Percentiles rank a stretch among this genome's conserved stretches.
These are phyloP conservation scores for Tetraneura akinire DNA, from an alignment of 1,140 invertebrate species.

Conservation along the genomic window DNA sequence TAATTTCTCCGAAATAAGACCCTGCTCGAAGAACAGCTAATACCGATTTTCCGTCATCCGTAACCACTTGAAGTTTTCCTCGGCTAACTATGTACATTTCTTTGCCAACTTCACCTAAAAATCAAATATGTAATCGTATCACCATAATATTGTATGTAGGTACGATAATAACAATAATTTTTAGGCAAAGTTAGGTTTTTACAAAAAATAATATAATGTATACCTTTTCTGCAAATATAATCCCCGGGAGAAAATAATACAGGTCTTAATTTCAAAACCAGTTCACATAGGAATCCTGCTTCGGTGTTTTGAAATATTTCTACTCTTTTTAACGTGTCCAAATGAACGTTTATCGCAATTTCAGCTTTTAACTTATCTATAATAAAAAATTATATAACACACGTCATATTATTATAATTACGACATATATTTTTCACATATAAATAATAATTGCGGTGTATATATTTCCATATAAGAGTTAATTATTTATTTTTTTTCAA, in stretches of 20 bases:
- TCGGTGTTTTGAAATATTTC: slow-evolving; percentile 99
- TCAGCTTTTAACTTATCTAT: slow-evolving; percentile 95
- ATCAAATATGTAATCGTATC: background rate
- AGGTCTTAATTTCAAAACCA: slow-evolving; percentile 89
- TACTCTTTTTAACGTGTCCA: slow-evolving; percentile 95
- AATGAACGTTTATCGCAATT: slow-evolving; percentile 97
- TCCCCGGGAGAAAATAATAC: slow-evolving; percentile 97
- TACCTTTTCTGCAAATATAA: slow-evolving; percentile 98
- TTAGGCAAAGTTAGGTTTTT: background rate
- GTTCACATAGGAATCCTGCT: slow-evolving; percentile 95
- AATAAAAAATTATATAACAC: too few relatives aligned
- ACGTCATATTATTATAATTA: too few relatives aligned
- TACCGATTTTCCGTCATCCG: slow-evolving; percentile 95
- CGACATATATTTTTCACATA: too few relatives aligned
- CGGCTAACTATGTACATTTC: slow-evolving; percentile 99
- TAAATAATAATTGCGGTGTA: too few relatives aligned
- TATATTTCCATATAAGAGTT: too few relatives aligned
- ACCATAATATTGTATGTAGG: too few relatives aligned
- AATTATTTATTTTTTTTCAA: too few relatives aligned
- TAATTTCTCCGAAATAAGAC: slow-evolving; percentile 99
- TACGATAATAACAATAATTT: background rate
- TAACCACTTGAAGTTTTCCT: slow-evolving; percentile 93
- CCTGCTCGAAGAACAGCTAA: slow-evolving; percentile 94
- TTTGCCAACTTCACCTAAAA: slow-evolving; percentile 92
- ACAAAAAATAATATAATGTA: background rate